Conservation (phyloP, 1,140 invertebrate genomes). For the Spodoptera frugiperda region DNA sequence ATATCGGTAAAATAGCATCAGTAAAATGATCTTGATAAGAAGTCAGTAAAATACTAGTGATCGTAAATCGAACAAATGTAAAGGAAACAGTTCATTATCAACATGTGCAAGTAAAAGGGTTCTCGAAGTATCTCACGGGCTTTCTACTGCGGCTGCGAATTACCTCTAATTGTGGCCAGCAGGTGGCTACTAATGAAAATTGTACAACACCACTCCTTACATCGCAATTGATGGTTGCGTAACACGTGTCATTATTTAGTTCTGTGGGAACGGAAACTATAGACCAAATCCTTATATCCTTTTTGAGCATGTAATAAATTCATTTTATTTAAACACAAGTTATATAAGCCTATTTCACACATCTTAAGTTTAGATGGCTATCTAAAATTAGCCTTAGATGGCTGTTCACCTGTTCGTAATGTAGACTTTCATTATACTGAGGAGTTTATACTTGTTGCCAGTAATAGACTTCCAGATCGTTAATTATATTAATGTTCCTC, state of each 20-base stretch:
- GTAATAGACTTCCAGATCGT: too few relatives aligned
- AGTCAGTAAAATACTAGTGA: neutral
- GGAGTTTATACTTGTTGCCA: too few relatives aligned
- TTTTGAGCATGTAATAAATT: neutral
- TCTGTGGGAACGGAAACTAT: conserved; percentile 11
- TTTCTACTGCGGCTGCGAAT: conserved; percentile 42
- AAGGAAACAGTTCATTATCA: conserved; percentile 37
- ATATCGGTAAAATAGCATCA: neutral
- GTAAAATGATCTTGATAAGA: conserved; percentile 19
- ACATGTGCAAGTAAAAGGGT: conserved; percentile 39
- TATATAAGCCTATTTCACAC: too few relatives aligned
- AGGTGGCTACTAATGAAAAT: conserved; percentile 47
- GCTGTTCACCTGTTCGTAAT: too few relatives aligned
- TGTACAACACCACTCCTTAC: conserved; percentile 24
- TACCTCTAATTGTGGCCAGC: conserved; percentile 41
- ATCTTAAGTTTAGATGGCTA: too few relatives aligned
- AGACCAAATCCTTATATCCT: conserved; percentile 3
- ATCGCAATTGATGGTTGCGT: conserved; percentile 3
- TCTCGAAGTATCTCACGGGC: conserved; percentile 32
- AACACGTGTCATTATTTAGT: neutral
- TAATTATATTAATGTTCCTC: too few relatives aligned
- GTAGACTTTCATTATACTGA: too few relatives aligned
- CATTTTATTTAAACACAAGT: too few relatives aligned
- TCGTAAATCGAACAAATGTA: conserved; percentile 4
- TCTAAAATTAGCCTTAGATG: too few relatives aligned